phyloP scores from a whole-genome alignment of 92 coral and sea anemone species.

The Ricordea florida region DNA sequence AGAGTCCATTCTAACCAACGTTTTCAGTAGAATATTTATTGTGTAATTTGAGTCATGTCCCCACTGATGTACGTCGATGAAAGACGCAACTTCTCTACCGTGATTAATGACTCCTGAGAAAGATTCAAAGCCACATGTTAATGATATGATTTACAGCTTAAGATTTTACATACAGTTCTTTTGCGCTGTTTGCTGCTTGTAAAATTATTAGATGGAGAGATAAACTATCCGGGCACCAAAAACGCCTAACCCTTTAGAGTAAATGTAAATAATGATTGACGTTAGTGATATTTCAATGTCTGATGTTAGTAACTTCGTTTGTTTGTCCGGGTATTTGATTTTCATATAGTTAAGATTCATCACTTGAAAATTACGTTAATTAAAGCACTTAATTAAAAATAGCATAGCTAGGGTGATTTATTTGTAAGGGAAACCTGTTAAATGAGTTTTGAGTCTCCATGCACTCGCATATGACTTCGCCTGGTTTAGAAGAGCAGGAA shows the following conservation, averaged over 20 bases:
- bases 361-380: not conserved
- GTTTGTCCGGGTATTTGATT: too few species aligned
- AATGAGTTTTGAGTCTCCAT: constrained; percentile 54
- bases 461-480: constrained; percentile 42
- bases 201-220: too few species aligned
- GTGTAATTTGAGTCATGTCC: constrained; percentile 49
- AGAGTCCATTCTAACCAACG: not conserved
- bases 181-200: too few species aligned
- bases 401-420: not conserved
- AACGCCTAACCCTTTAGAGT: too few species aligned
- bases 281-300: too few species aligned
- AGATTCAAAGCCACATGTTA: not conserved
- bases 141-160: not conserved
- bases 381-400: not conserved
- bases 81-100: constrained; percentile 22
- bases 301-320: too few species aligned
- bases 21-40: not conserved
- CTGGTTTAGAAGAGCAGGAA: constrained; percentile 19
- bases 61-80: constrained; percentile 41
- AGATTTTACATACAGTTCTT: too few species aligned
- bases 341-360: too few species aligned
- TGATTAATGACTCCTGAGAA: not conserved
- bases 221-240: too few species aligned
- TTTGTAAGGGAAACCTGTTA: constrained; percentile 29
- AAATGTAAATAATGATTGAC: too few species aligned